Evolutionary conservation across 2,113 vertebrate genomes (phyloP), one percentile per base, ranked within the genome.

Genomic region (Podarcis raffonei): DNA sequence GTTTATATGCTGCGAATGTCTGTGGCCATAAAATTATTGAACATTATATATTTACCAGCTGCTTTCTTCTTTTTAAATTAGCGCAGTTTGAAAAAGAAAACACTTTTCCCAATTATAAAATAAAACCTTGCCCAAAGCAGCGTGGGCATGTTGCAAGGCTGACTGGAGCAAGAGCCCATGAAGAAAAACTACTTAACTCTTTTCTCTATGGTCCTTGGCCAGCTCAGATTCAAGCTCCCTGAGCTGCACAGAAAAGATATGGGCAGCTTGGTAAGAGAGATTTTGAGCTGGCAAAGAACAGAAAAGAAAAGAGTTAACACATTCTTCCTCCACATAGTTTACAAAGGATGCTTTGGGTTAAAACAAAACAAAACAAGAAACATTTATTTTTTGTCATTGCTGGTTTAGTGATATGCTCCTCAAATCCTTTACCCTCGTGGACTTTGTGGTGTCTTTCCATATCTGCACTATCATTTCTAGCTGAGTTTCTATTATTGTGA

Each of bases 1-100:
- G 66, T 83, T 83, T 83, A 69, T n/a, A 42, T 69, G 25, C 81
- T 83, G 66, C n/a, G 66, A 83, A 83, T 69, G 35, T 69, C 65
- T 83, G 66, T 25, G 25, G 37, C 13, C 37, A 71, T 69, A 71
- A 83, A 83, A 83, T 42, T 83, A 83, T 83, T 83, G 81, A 30
- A n/a, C 16, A 48, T 69, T 13, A 83, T 81, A 62, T 48, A 83
- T 83, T 42, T 69, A 48, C 35, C 81, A 69, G 15, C 66, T 83
- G 65, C 15, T 69, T 22, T 48, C 65, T 18, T 83, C 11, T 27
- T 69, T 83, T 42, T n/a, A 83, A 83, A n/a, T 48, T 42, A 48
- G 27, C 39, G 13, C 20, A n/a, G 16, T 66, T 68, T 25, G 37
- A 69, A 71, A 35, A 83, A 66, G 35, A 42, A 83, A 69, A 42